These are phyloP conservation scores for Drosophila grimshawi DNA, from an alignment of 1,140 invertebrate species.

Conservation along the genomic window DNA sequence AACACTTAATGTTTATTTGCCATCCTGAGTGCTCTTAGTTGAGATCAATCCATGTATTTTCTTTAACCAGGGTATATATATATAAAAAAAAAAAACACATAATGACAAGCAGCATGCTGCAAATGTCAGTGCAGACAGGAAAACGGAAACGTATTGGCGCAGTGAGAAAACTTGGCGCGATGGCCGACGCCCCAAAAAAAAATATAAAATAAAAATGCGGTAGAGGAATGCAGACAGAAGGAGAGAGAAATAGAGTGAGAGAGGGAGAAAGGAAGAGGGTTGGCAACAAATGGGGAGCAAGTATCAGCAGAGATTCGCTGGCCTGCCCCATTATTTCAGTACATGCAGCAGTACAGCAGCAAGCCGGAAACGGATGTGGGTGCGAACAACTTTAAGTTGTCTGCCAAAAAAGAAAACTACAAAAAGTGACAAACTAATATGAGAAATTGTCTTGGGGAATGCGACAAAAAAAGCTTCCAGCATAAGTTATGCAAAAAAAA, in stretches of 20 bases:
- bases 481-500: slow-evolving; percentile 67
- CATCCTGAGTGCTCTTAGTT: too few species aligned
- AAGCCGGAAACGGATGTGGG: slow-evolving; percentile 72
- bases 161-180: slow-evolving; percentile 68
- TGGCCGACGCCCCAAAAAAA: slow-evolving; percentile 46
- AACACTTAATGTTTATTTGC: too few species aligned
- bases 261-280: neutral
- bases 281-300: slow-evolving; percentile 29
- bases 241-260: slow-evolving; percentile 16
- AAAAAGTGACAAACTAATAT: slow-evolving; percentile 1
- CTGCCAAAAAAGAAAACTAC: slow-evolving; percentile 55
- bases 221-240: neutral
- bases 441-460: slow-evolving; percentile 31
- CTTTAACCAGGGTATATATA: slow-evolving; percentile 17
- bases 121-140: slow-evolving; percentile 79
- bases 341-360: slow-evolving; percentile 8
- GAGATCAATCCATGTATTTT: neutral
- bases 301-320: neutral
- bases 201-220: too few species aligned
- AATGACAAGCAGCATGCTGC: slow-evolving; percentile 79
- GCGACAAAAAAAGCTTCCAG: slow-evolving; percentile 63
- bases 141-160: slow-evolving; percentile 81
- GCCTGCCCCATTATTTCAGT: slow-evolving; percentile 26
- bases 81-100: slow-evolving; percentile 47
- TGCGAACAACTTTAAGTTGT: slow-evolving; percentile 60